These are phyloP conservation scores for Odontophorus gujanensis DNA, from an alignment of 2,113 vertebrate genomes.

Conservation along the genomic window DNA sequence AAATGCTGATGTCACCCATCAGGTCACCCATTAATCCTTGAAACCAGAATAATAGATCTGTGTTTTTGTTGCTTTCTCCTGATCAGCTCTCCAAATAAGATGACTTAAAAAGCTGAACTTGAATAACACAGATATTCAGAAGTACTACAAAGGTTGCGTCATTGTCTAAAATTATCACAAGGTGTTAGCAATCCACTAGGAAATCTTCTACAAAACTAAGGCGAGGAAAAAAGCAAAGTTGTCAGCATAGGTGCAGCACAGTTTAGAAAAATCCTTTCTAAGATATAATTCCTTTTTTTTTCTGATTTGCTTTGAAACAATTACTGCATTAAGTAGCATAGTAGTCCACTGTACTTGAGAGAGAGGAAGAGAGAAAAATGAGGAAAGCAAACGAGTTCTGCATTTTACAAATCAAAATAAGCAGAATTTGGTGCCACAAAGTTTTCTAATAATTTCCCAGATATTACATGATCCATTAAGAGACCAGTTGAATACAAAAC, in stretches of 20 bases:
- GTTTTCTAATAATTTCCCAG: neutral
- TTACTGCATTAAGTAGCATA: neutral
- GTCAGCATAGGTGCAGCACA: neutral
- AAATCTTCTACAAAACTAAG: neutral
- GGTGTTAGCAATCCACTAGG: neutral
- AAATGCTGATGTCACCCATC: neutral
- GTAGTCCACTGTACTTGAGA: neutral
- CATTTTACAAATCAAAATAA: neutral
- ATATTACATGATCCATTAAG: neutral
- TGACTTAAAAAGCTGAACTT: neutral
- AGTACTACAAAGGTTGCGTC: neutral
- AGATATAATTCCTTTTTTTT: neutral
- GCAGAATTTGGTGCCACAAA: neutral
- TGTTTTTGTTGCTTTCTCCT: neutral
- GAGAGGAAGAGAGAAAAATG: neutral
- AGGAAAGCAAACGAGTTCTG: fast-evolving
- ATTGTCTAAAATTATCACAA: neutral
- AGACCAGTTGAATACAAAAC: neutral
- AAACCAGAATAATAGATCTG: neutral
- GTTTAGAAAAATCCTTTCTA: neutral
- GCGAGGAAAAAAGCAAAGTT: neutral
- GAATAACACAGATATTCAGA: neutral
- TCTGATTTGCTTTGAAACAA: neutral
- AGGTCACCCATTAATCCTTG: neutral
- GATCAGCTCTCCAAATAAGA: neutral